Base-by-base conservation (phyloP, 1,140 invertebrate species). In the Meteorus sp. region DNA sequence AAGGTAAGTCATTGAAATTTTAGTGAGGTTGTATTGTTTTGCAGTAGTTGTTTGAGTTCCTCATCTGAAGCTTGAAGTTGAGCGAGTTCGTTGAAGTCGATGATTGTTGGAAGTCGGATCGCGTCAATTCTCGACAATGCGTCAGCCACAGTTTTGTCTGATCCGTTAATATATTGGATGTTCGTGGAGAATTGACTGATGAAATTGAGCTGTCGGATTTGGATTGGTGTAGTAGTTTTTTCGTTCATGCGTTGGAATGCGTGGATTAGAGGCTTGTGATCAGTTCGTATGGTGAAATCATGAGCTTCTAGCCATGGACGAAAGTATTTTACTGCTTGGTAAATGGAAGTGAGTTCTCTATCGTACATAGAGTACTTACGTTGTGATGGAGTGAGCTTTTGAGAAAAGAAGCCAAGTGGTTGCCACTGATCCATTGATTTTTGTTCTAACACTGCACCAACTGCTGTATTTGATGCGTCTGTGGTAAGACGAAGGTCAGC, bases 231-330 rank as follows among this genome's bases (percentile, higher is more conserved):
- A 3, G 39, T 47, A 3, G 25, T 5, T 27, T 1, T 33, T 11
- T 33, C 29, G 11, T 11, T 33, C 6, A 6, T 6, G 6, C 11
- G 59, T 11, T 51, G 6, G 22, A 74, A 65, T 3, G 67, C 67
- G 41, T 29, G 62, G 0, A 51, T 65, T 25, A 80, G 59, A 1
- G 63, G 70, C 44, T 65, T 69, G 50, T 74, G 72, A 60, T 76
- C 66, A 0, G 70, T 73, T 37, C 25, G 66, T 1, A 70, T 23
- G 0, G 27, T 54, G 53, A 78, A 69, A 6, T 23, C 17, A 8
- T 56, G 29, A 4, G 61, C 68, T 59, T 71, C 70, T 7, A 69
- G 15, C 37, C 66, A 47, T 29, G 56, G 57, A 11, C 59, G n/a
- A 56, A 74, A 73, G 57, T 74, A 54, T 56, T 68, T 57, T 25